These are phyloP conservation scores for Tonatia bakeri DNA, from an alignment of 2,113 vertebrate species.

Conservation along the genomic window DNA sequence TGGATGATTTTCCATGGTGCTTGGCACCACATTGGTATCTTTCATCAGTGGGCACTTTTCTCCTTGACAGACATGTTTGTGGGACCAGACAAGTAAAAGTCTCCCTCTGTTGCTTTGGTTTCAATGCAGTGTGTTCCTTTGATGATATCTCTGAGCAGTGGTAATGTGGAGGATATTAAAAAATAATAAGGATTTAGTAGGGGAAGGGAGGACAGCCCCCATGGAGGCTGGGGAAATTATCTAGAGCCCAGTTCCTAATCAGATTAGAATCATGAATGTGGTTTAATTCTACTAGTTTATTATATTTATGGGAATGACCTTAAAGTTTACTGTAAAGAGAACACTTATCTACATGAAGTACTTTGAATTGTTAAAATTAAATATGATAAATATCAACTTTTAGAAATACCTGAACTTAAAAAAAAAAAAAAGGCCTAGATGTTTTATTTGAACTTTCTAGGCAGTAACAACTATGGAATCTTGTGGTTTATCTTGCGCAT, in stretches of 20 bases:
- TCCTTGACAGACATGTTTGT: slow-evolving; percentile 48
- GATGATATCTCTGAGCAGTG: slow-evolving; percentile 67
- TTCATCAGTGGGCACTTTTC: slow-evolving; percentile 54
- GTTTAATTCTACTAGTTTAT: slow-evolving; percentile 35
- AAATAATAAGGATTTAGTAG: slow-evolving; percentile 72
- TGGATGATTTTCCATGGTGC: background rate
- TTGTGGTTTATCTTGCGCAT: background rate
- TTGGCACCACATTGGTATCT: slow-evolving; percentile 46
- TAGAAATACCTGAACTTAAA: background rate
- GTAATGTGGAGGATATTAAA: slow-evolving; percentile 67
- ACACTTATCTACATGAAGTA: background rate
- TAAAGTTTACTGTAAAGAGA: background rate
- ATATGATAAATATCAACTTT: background rate
- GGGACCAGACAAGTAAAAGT: slow-evolving; percentile 55
- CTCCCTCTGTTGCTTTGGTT: slow-evolving; percentile 60
- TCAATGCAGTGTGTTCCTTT: slow-evolving; percentile 65
- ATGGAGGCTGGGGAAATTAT: slow-evolving; percentile 10
- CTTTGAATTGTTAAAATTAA: slow-evolving; percentile 39
- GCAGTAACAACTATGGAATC: background rate
- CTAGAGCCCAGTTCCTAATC: slow-evolving; percentile 51
- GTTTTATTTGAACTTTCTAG: slow-evolving; percentile 7
- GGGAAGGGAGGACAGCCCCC: slow-evolving; percentile 46
- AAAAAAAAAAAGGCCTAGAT: background rate
- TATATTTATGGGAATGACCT: background rate
- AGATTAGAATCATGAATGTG: slow-evolving; percentile 59